phyloP scores from a whole-genome alignment of 2,797 vertebrate genomes.

The Philypnodon macrostomus region DNA sequence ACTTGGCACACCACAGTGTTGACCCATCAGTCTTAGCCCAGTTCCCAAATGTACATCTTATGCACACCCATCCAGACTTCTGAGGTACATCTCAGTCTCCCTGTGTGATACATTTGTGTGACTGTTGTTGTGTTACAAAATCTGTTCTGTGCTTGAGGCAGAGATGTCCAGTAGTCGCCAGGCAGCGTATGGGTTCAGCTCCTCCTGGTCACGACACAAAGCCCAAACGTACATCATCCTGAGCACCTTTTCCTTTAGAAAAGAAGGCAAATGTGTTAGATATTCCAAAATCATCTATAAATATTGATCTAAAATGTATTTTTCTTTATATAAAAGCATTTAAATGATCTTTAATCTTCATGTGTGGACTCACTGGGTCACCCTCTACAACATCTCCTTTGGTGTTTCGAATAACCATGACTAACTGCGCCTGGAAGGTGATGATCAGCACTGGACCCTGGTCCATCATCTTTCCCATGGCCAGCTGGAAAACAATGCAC shows the following conservation, averaged over 20 bases:
- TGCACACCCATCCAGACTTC: background rate
- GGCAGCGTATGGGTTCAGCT: constrained; percentile 89
- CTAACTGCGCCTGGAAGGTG: constrained; percentile 92
- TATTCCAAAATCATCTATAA: too few species aligned
- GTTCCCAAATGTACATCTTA: background rate
- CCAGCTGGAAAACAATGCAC: constrained; percentile 72
- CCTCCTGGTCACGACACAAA: constrained; percentile 93
- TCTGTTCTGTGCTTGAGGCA: constrained; percentile 90
- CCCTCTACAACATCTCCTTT: constrained; percentile 89
- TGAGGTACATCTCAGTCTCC: constrained; percentile 24
- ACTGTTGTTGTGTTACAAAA: constrained; percentile 50
- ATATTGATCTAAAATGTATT: too few species aligned
- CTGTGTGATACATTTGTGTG: constrained; percentile 14
- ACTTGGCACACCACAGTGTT: constrained; percentile 3
- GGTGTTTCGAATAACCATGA: constrained; percentile 87
- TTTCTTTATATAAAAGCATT: background rate
- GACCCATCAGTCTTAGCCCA: constrained; percentile 10
- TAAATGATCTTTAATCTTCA: background rate
- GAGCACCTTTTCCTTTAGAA: constrained; percentile 88
- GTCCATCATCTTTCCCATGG: constrained; percentile 97
- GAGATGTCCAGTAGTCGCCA: constrained; percentile 97
- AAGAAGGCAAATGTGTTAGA: constrained; percentile 15
- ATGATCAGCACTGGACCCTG: constrained; percentile 92
- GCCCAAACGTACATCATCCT: constrained; percentile 96
- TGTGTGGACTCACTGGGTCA: constrained; percentile 80